A percentile compares a stretch with the other conserved stretches of the same genome.
These are phyloP conservation scores for Physella acuta DNA, from an alignment of 1,140 invertebrate genomes.

Conservation along the genomic window DNA sequence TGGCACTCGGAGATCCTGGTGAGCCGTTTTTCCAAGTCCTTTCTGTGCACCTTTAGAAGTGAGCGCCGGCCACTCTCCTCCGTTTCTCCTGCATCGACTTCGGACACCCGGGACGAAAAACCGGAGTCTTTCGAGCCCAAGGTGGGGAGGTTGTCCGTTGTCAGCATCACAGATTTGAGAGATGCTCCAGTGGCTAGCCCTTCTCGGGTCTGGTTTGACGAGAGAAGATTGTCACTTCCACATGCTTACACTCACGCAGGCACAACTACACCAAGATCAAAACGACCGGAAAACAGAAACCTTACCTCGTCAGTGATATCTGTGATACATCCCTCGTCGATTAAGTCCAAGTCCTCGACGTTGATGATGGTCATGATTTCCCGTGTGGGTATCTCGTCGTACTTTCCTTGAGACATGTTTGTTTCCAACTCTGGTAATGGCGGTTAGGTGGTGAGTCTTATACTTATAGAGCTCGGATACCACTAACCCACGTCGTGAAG, in stretches of 20 bases:
- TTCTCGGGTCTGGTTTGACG: conserved; percentile 19
- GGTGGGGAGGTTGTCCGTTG: neutral
- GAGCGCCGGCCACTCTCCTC: conserved; percentile 4
- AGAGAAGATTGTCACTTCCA: conserved; percentile 24
- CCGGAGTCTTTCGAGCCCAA: conserved; percentile 17
- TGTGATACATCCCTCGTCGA: neutral
- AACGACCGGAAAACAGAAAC: neutral
- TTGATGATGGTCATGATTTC: too few species aligned
- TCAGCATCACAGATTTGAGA: conserved; percentile 8
- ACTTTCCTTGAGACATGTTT: too few species aligned
- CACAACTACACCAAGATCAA: neutral
- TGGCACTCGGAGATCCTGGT: conserved; percentile 25
- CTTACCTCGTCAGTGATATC: neutral
- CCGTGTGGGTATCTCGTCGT: neutral
- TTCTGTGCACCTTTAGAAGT: neutral
- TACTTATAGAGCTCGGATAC: too few species aligned
- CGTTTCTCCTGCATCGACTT: conserved; percentile 11
- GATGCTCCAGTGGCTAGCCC: conserved; percentile 16
- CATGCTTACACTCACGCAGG: conserved; percentile 1
- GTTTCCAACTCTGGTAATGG: too few species aligned
- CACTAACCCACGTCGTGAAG: too few species aligned
- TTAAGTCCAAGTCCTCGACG: neutral
- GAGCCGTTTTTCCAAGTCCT: conserved; percentile 14
- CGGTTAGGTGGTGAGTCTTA: too few species aligned
- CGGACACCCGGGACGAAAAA: conserved; percentile 23